Evolutionary conservation across 1,140 invertebrate species (phyloP).

Genomic region (Heliconius eleuchia): DNA sequence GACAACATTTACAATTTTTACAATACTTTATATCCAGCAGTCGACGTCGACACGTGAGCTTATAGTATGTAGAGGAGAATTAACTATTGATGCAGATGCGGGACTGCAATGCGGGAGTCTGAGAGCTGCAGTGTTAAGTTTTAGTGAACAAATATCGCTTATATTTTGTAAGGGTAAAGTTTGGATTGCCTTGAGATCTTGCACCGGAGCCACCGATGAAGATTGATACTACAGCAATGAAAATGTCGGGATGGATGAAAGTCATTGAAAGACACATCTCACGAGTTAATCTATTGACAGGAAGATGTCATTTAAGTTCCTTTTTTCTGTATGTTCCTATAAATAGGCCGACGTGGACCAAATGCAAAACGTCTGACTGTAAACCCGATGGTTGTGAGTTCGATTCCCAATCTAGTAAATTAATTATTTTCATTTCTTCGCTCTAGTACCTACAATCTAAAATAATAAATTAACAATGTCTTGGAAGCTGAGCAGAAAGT

Average conservation of each 20-base stretch:
- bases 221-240: not conserved
- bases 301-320: not conserved
- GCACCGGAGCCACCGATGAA: not conserved
- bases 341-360: not conserved
- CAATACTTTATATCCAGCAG: not conserved
- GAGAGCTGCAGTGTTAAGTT: slow-evolving; percentile 27
- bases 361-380: not conserved
- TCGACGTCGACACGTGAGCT: not conserved
- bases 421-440: not conserved
- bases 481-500: no score
- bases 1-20: not conserved
- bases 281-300: not conserved
- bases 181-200: slow-evolving; percentile 11
- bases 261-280: not conserved
- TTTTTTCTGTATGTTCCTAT: not conserved
- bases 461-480: no score
- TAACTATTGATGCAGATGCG: slow-evolving; percentile 19
- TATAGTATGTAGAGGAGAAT: slow-evolving; percentile 1
- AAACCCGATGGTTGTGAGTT: not conserved
- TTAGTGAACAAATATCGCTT: slow-evolving; percentile 5
- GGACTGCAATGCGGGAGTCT: slow-evolving; percentile 42
- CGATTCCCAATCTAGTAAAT: not conserved
- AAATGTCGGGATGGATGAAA: not conserved
- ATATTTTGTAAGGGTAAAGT: slow-evolving; percentile 16
- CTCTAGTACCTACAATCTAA: no score